Evolutionary conservation across 2,113 vertebrate species (phyloP), one percentile per base, ranked within the genome.

Genomic region (Heteronetta atricapilla): DNA sequence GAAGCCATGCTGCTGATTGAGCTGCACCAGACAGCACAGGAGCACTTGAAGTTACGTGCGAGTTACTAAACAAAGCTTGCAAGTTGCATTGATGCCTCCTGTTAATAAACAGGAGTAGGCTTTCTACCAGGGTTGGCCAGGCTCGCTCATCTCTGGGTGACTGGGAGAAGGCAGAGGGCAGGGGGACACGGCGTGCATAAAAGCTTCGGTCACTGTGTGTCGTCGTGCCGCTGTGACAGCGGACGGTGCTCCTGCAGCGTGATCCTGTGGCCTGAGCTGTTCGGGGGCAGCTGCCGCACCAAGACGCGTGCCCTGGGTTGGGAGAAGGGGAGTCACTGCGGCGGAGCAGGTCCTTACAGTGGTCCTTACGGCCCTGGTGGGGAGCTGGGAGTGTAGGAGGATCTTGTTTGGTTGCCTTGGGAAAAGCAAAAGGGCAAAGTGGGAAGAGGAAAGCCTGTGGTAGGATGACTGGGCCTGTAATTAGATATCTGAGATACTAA

Each of bases 161-260:
- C 44, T 34, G 26, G 48, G 73, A 50, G 72, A 70, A 66, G 40
- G 28, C 36, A 13, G 55, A 34, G 67, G 33, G 67, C 48, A 63
- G 74, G 56, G 29, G 52, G 70, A 8, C 4, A 0, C 3, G 29
- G 20, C 11, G 5, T 9, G 1, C 0, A 1, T 56, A 8, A 31
- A 38, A n/a, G 11, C 11, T 26, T 11, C 36, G 19, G 26, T 69
- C 42, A 1, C 55, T 22, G 75, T 1, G 1, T 0, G 1, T 28
- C 66, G 33, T 13, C 17, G 1, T 10, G 15, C 13, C 6, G 34
- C 69, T 13, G 53, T 10, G 53, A 31, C 83, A 59, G 52, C 1
- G 26, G 26, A 22, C 19, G 1, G 22, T 0, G 22, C 8, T 6
- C 31, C 44, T 0, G 17, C 44, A 20, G 53, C 0, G 0, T 1